phyloP scores from a whole-genome alignment of 2,797 vertebrate genomes.

The Crax fasciolata region DNA sequence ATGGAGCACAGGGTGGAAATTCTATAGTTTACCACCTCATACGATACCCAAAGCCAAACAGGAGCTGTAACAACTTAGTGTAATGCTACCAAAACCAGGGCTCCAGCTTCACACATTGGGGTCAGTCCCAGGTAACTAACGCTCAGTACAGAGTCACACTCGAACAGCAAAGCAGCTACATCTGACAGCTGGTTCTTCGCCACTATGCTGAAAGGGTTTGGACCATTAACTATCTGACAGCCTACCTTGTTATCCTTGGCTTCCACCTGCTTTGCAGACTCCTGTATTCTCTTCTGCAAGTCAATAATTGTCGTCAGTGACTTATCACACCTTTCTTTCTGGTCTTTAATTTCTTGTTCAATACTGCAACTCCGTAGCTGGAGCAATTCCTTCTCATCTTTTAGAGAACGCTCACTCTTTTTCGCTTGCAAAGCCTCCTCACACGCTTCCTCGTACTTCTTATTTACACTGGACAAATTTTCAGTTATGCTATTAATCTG shows the following conservation, averaged over 20 bases:
- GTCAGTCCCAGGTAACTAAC: background rate
- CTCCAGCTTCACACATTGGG: background rate
- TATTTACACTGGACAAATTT: constrained; percentile 80
- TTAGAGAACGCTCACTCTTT: constrained; percentile 83
- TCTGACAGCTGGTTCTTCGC: background rate
- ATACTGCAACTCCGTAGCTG: constrained; percentile 87
- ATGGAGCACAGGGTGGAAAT: background rate
- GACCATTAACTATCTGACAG: too few relatives aligned
- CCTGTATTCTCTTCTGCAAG: constrained; percentile 93
- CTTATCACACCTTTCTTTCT: constrained; percentile 92
- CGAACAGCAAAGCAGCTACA: background rate
- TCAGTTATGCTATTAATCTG: constrained; percentile 82
- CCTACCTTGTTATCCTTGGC: constrained; percentile 96
- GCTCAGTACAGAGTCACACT: background rate
- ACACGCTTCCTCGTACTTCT: constrained; percentile 84
- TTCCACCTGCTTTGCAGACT: constrained; percentile 92
- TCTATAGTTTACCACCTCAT: background rate
- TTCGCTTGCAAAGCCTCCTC: constrained; percentile 82
- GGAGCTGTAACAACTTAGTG: rapidly evolving
- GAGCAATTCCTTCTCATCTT: constrained; percentile 84
- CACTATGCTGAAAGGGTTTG: too few relatives aligned
- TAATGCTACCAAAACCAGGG: background rate
- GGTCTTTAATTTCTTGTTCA: constrained; percentile 92
- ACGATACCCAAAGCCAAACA: rapidly evolving
- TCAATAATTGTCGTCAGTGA: constrained; percentile 90